These are phyloP conservation scores for Mesorhabditis sp. DNA, from an alignment of 2,888 invertebrate species.

Conservation along the genomic window DNA sequence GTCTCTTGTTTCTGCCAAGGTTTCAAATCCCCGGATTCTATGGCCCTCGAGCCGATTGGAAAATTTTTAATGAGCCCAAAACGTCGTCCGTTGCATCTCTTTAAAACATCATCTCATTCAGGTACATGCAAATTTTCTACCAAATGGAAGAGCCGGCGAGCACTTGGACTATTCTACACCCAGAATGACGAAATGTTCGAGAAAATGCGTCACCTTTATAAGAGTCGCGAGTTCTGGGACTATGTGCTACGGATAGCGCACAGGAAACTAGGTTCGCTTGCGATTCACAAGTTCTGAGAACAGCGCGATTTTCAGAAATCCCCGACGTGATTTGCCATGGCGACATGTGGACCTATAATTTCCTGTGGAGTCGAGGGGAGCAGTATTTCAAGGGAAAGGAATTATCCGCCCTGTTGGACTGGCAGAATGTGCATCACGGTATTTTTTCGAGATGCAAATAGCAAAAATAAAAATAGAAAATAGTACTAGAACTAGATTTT, in stretches of 20 bases:
- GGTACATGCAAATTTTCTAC: background rate
- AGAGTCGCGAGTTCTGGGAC: slow-evolving; percentile 9
- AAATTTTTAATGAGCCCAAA: no score
- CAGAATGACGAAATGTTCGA: background rate
- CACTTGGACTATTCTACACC: background rate
- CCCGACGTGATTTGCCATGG: slow-evolving; percentile 35
- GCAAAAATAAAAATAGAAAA: background rate
- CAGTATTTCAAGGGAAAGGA: slow-evolving; percentile 15
- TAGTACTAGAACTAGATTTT: background rate
- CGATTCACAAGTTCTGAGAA: background rate
- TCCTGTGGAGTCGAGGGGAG: slow-evolving; percentile 20
- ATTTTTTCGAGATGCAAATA: background rate
- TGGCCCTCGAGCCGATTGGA: no score
- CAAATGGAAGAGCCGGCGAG: background rate
- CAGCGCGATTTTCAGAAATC: background rate
- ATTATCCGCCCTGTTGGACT: slow-evolving; percentile 32
- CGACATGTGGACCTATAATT: slow-evolving; percentile 36
- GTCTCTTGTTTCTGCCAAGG: no score
- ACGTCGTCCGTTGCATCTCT: no score
- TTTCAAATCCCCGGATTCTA: no score
- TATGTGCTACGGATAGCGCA: slow-evolving; percentile 12
- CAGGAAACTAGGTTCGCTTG: slow-evolving; percentile 8
- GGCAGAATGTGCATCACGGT: slow-evolving; percentile 35
- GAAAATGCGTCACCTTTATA: slow-evolving; percentile 12
- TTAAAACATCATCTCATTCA: no score